Base-by-base conservation (phyloP, 2,888 invertebrate species). In the Amiota communis region DNA sequence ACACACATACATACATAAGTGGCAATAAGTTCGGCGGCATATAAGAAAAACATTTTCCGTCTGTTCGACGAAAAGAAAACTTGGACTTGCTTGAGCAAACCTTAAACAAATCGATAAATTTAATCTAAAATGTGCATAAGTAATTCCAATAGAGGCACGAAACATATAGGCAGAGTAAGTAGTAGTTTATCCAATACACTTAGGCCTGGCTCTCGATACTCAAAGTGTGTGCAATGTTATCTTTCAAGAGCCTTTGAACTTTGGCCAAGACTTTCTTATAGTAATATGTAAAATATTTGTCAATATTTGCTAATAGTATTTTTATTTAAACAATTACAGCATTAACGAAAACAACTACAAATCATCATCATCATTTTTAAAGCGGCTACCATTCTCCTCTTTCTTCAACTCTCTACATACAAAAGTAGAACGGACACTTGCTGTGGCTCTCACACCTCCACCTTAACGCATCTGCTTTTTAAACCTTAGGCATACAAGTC, bases 361-460 rank as follows among this genome's bases (percentile, higher is more conserved):
- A 23, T 36, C 36, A 36, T 36, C 8, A 36, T 36, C 8, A 36
- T 6, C 4, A 36, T 36, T 36, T 36, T 36, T 36, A 6, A 6
- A 6, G 3, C 36, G 36, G 36, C 36, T 36, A 36, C 36, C 36
- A 36, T 6, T 36, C 36, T 6, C 1, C 6, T 6, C 8, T 36
- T 2, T 6, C 1, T 13, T 15, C 15, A 51, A 2, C 13, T 51
- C 53, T 8, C n/a, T n/a, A 51, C 51, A 2, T 51, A 51, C 53
- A 51, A 72, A 78, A 76, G 57, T 78, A 71, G 73, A 71, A 75
- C 75, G 61, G 77, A 76, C 85, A 85, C 78, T 80, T 86, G 87
- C 72, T 74, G 70, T 71, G 65, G 70, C 83, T 86, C 86, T 76
- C 86, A 85, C 83, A 74, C 51, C 63, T 46, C 63, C 64, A 36